These are phyloP conservation scores for Leucoma salicis DNA, from an alignment of 2,888 invertebrate species.

Conservation along the genomic window DNA sequence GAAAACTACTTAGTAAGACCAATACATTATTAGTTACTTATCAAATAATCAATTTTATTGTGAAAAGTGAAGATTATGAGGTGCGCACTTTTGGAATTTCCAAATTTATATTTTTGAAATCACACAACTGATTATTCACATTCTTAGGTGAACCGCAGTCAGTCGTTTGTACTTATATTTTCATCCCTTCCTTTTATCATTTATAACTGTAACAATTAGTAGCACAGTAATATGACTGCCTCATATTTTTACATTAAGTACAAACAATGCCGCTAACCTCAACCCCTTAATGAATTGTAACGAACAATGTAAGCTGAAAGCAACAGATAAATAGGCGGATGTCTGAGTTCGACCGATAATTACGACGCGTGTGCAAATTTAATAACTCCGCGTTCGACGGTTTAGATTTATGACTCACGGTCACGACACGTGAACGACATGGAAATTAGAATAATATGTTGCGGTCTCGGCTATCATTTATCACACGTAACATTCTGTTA, in stretches of 20 bases:
- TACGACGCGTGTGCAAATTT: conserved; percentile 76
- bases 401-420: conserved; percentile 41
- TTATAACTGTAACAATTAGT: neutral
- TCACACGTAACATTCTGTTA: conserved; percentile 6
- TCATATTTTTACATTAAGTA: neutral
- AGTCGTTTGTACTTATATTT: no score
- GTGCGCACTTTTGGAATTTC: no score
- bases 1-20: no score
- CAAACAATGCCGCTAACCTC: conserved; percentile 28
- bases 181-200: no score
- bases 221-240: neutral
- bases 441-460: conserved; percentile 4
- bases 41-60: no score
- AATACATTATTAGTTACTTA: no score
- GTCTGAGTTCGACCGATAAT: conserved; percentile 61
- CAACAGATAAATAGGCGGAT: conserved; percentile 54
- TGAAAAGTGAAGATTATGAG: no score
- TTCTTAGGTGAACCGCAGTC: no score
- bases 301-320: conserved; percentile 17
- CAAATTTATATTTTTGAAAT: no score
- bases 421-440: conserved; percentile 10
- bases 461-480: conserved; percentile 1
- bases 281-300: conserved; percentile 27
- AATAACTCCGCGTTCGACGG: conserved; percentile 61
- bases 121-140: no score